Evolutionary conservation across 1,140 invertebrate species (phyloP).

Genomic region (Lasioglossum albipes): DNA sequence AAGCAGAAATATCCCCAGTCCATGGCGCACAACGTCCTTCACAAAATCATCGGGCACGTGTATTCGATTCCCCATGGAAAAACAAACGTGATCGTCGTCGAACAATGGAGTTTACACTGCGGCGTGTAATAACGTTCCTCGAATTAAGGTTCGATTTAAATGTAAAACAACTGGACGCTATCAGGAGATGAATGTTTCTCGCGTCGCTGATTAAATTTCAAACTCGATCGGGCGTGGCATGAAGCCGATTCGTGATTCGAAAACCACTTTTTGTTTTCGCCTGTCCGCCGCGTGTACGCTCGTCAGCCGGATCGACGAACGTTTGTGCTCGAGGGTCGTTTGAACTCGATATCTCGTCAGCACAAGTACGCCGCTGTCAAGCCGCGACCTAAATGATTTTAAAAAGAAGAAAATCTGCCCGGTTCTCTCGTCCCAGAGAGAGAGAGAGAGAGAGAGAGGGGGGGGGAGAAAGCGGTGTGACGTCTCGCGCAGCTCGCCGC

Average conservation of each 20-base stretch:
- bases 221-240: constrained; percentile 45
- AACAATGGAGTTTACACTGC: not conserved
- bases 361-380: constrained; percentile 51
- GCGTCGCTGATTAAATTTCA: constrained; percentile 45
- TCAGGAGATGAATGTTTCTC: not conserved
- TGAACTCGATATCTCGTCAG: constrained; percentile 57
- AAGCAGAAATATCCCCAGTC: too few species aligned
- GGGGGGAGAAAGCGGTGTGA: not conserved
- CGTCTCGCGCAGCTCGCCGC: constrained; percentile 32
- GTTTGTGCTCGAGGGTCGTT: constrained; percentile 49
- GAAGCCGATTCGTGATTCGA: constrained; percentile 45
- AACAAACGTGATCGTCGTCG: not conserved
- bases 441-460: not conserved
- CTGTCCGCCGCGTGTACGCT: constrained; percentile 46
- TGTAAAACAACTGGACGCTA: constrained; percentile 2
- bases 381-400: constrained; percentile 61
- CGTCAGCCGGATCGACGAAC: constrained; percentile 44
- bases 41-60: too few species aligned
- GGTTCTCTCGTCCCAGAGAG: constrained; percentile 20
- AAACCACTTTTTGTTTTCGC: constrained; percentile 51
- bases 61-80: not conserved
- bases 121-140: not conserved
- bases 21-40: too few species aligned
- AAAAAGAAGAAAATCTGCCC: constrained; percentile 24
- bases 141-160: constrained; percentile 26